Evolutionary conservation across 2,888 invertebrate genomes (phyloP), one percentile per base, ranked within the genome.

Genomic region (Rhimphoctona megacephalus): DNA sequence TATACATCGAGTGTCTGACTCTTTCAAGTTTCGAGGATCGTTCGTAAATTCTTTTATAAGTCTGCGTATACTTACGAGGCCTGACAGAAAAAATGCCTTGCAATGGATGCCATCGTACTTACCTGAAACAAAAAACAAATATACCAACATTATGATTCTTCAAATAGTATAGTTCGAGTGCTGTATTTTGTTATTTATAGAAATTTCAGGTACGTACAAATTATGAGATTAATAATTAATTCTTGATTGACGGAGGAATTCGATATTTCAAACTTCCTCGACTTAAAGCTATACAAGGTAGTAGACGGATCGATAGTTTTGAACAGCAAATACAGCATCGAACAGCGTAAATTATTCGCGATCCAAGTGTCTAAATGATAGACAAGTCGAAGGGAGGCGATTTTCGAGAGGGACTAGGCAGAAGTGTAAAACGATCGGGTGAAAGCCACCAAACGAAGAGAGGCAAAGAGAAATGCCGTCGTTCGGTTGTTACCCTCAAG

Each of bases 51-150:
- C 17, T 74, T 33, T 52, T 33, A 73, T 54, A 39, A 73, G 11
- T 33, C 11, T 36, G 30, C 22, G 49, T 54, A 14, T 84, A 87
- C 86, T 87, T 70, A 87, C 85, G 36, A 57, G 2, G 39, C 43
- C 25, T 43, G 43, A 17, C 33, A 70, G 22, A 49, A 66, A 76
- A n/a, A 46, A 49, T 14, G 6, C 8, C 22, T 39, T 43, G 36
- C 49, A 43, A 49, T 78, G 61, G 54, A 54, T 66, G 30, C 33
- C 72, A 25, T 83, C 22, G 66, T 85, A 89, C 89, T 89, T 83
- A 89, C 89, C 89, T 89, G 87, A 57, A 89, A 87, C 83, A 89
- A 64, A 79, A 76, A 81, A 83, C 39, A 49, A 81, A 69, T 30
- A 67, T 49, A 72, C 54, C 22, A 57, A 49, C 30, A 67, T 79